Base-by-base conservation (phyloP, 2,888 invertebrate genomes). In the Scaeva pyrastri region DNA sequence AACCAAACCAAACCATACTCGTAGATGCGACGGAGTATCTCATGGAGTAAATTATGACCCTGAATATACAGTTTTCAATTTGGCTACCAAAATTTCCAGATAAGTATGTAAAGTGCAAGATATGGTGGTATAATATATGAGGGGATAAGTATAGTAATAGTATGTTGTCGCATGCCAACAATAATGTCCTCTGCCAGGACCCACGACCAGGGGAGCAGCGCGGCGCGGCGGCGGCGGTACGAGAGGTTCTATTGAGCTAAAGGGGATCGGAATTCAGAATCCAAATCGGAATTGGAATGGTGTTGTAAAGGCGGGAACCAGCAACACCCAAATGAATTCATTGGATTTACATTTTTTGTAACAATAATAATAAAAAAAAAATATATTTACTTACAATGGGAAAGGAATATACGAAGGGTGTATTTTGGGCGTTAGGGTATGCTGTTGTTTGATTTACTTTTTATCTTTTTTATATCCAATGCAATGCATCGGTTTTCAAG, bases 21-120 rank as follows among this genome's bases (percentile, higher is more conserved):
- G 8, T 56, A 45, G 43, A 45, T 43, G 60, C 45, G 31, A 31
- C 31, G 66, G 77, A 77, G 50, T 74, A 78, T 70, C 78, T 83
- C 48, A 50, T 74, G 70, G 73, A 83, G 73, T 78, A 78, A 83
- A 78, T 78, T 78, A 83, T 83, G 83, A 83, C 83, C 83, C 68
- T 83, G 83, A 83, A 83, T 83, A 70, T 72, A 83, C 62, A 78
- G 78, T 74, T 78, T 83, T 78, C 83, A 78, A 75, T 78, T 83
- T 78, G 74, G 82, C 77, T 73, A 50, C 50, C 31, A 76, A 76
- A 66, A 58, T 31, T 66, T 58, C 68, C 52, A 48, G 56, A 66
- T 62, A 60, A 50, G 39, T 72, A 74, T 74, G 74, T 64, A 62
- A 41, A 74, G 73, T 73, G 70, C 62, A 41, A 62, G 43, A 64